Evolutionary conservation across 2,797 vertebrate species (phyloP).

Genomic region (Tolypeutes matacus): DNA sequence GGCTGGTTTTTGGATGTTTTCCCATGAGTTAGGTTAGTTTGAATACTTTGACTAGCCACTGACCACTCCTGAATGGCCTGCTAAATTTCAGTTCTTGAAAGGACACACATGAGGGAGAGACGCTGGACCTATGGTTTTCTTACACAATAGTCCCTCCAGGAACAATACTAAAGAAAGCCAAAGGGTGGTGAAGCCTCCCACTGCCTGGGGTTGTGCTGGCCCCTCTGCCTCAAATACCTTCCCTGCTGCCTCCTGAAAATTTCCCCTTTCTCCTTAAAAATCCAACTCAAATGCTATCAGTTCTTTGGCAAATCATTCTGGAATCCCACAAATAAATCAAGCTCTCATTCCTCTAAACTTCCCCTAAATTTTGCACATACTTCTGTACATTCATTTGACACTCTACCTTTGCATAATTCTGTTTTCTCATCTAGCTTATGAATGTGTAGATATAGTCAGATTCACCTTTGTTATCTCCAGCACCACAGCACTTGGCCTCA

Average conservation of each 20-base stretch:
- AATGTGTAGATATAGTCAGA: not conserved
- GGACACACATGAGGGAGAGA: not conserved
- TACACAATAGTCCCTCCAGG: not conserved
- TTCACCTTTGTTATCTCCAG: not conserved
- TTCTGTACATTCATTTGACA: not conserved
- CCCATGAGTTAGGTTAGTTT: not conserved
- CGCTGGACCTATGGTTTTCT: not conserved
- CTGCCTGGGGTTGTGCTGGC: not conserved
- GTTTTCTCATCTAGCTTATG: not conserved
- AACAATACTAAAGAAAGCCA: not conserved
- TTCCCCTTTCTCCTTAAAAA: not conserved
- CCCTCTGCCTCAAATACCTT: not conserved
- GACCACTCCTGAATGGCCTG: not conserved
- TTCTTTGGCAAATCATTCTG: not conserved
- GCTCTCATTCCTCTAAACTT: not conserved
- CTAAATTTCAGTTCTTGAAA: not conserved
- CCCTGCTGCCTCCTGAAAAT: not conserved
- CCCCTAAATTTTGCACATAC: not conserved
- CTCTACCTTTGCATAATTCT: not conserved
- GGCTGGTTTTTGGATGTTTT: not conserved
- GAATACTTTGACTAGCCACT: not conserved
- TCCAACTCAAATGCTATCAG: not conserved
- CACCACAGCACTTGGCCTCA: fast-evolving
- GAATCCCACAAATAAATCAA: not conserved
- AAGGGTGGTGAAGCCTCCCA: not conserved